Conservation (phyloP, 2,888 invertebrate species). For the Synergus laeviventris region DNA sequence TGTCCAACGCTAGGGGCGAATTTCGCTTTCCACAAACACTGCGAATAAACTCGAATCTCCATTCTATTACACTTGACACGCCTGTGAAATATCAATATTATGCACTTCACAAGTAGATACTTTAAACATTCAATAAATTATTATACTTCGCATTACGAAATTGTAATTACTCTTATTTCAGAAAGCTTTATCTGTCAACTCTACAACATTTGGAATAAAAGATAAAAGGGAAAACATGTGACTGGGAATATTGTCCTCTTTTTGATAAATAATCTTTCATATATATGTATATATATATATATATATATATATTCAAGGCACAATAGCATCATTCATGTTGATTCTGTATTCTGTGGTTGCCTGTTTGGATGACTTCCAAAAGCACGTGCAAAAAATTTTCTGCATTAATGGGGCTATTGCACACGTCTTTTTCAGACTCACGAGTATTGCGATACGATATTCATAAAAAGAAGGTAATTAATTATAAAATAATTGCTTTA, state of each 20-base stretch:
- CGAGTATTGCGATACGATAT: conserved; percentile 3
- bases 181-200: neutral
- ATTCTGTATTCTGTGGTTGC: conserved; percentile 17
- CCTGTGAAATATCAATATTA: neutral
- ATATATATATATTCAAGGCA: conserved; percentile 4
- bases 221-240: neutral
- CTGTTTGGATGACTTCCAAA: conserved; percentile 35
- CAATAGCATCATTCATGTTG: neutral
- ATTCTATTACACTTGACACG: conserved; percentile 4
- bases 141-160: neutral
- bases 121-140: neutral
- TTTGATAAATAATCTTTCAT: conserved; percentile 4
- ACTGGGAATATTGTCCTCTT: neutral
- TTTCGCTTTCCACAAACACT: conserved; percentile 12
- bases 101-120: neutral
- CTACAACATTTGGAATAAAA: neutral
- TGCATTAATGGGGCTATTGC: neutral
- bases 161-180: neutral
- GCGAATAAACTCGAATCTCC: neutral
- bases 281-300: no score
- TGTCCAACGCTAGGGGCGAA: neutral
- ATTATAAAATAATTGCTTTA: neutral
- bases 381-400: neutral
- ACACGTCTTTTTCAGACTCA: conserved; percentile 12
- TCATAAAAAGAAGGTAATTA: conserved; percentile 19